Evolutionary conservation across 2,797 vertebrate genomes (phyloP), one percentile per base, ranked within the genome.

Genomic region (Lepilemur septentrionalis): DNA sequence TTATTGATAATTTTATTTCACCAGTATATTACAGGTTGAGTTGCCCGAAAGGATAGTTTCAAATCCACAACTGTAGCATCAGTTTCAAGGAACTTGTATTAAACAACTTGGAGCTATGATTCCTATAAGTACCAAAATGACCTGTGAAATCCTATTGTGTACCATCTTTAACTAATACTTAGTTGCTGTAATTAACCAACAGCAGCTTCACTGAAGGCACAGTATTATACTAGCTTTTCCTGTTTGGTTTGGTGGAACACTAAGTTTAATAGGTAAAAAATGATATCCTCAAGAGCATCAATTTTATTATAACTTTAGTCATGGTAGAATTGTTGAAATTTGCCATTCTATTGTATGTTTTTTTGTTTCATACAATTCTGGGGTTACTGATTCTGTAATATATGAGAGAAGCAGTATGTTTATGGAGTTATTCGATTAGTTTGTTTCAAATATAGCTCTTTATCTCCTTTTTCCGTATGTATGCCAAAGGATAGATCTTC

Each of bases 1-100:
- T 94, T 78, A 72, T 32, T 63, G 15, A 23, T 94, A 87, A 94
- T 95, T 96, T 76, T 72, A 70, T 93, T 93, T 97, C 57, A 89
- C 43, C 30, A 96, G 4, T 83, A 48, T 57, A 88, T 92, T 89
- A 41, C 1, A 78, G 35, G 63, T 72, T 80, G 70, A 86, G 59
- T 93, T 90, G 41, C n/a, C 50, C 65, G 43, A 95, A 84, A 94
- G 35, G 20, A 76, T 84, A 89, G 57, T 95, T 94, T 93, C 55
- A 97, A 90, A 92, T 30, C 57, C 73, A 91, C 4, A 89, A 38
- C 50, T 92, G 0, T 50, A 83, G 13, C 69, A 13, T 43, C 52
- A 55, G 28, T 90, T 75, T 96, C 57, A 95, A 73, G 78, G 79
- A 92, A 22, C 63, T 48, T 85, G 48, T 79, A 85, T 80, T 87